These are phyloP conservation scores for Cynaeus angustus DNA, from an alignment of 2,888 invertebrate species.

Conservation along the genomic window DNA sequence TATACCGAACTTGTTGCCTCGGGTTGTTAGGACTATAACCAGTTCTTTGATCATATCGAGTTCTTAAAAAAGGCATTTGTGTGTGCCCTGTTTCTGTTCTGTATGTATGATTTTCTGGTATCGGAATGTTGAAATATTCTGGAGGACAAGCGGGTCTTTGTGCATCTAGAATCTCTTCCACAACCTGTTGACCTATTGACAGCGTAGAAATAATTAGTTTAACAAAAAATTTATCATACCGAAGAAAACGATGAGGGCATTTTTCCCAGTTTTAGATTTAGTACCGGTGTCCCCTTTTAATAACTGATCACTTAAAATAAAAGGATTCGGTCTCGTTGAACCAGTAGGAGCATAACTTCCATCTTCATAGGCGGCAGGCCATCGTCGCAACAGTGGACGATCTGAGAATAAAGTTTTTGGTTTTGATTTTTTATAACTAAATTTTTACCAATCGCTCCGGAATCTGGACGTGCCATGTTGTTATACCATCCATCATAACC, in stretches of 20 bases:
- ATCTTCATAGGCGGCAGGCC: constrained; percentile 75
- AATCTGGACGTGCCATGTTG: constrained; percentile 67
- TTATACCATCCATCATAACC: constrained; percentile 72
- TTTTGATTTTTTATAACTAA: constrained; percentile 13
- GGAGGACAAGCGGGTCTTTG: constrained; percentile 77
- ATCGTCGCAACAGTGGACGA: constrained; percentile 73
- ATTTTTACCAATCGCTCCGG: constrained; percentile 67
- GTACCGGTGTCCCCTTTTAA: constrained; percentile 70
- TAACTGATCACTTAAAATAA: constrained; percentile 72
- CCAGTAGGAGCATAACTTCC: constrained; percentile 74
- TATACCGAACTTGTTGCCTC: constrained; percentile 73
- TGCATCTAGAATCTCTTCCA: constrained; percentile 77
- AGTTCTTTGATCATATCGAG: constrained; percentile 74
- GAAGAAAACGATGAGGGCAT: constrained; percentile 76
- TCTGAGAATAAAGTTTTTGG: constrained; percentile 57
- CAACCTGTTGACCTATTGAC: constrained; percentile 75
- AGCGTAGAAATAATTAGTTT: not conserved
- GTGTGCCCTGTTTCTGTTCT: constrained; percentile 63
- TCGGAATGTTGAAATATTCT: constrained; percentile 76
- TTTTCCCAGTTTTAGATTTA: constrained; percentile 73
- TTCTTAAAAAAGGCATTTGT: constrained; percentile 74
- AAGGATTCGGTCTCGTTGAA: constrained; percentile 73
- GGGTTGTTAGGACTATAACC: constrained; percentile 77
- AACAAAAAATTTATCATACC: constrained; percentile 66
- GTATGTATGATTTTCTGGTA: constrained; percentile 71